phyloP scores from a whole-genome alignment of 2,113 vertebrate genomes.

The Ciconia boyciana region DNA sequence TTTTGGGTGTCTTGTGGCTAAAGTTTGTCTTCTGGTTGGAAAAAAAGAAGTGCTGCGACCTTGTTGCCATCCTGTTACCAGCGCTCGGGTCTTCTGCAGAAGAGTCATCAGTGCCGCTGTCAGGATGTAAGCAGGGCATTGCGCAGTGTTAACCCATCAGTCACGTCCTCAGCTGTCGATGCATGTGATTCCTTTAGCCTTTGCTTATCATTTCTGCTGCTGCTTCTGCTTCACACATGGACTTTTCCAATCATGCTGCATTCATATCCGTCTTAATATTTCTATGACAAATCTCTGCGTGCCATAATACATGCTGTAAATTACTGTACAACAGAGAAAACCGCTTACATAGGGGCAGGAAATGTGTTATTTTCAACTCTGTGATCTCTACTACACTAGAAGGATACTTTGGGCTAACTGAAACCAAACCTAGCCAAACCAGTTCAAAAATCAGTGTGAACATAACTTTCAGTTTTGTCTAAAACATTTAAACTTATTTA shows the following conservation, averaged over 20 bases:
- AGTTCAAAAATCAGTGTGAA: not conserved
- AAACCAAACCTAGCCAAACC: not conserved
- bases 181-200: not conserved
- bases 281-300: not conserved
- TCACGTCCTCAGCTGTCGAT: not conserved
- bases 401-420: not conserved
- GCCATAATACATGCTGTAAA: not conserved
- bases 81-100: not conserved
- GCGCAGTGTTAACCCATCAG: not conserved
- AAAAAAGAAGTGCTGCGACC: not conserved
- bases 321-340: not conserved
- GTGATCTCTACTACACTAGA: not conserved
- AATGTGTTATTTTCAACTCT: not conserved
- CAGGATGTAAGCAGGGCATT: not conserved
- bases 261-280: not conserved
- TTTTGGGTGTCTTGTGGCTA: not conserved
- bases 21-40: not conserved
- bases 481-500: not conserved
- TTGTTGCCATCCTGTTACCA: not conserved
- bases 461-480: not conserved
- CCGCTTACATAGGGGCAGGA: rapidly evolving
- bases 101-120: not conserved
- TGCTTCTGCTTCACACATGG: not conserved
- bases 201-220: not conserved
- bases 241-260: not conserved